phyloP scores from a whole-genome alignment of 2,888 invertebrate species.

The Calliopum simillimum region DNA sequence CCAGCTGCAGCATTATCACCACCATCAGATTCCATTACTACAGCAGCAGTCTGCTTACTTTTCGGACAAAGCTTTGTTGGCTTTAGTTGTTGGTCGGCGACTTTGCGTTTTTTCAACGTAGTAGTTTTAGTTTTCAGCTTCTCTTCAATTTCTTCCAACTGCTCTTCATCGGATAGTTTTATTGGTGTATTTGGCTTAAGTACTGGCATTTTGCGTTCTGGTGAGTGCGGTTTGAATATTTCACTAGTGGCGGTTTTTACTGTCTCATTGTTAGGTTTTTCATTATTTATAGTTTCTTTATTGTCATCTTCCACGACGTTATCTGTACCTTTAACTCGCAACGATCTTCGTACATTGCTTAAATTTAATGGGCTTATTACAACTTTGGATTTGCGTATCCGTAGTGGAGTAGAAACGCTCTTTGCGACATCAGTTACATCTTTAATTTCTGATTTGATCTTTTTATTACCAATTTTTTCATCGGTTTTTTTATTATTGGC shows the following conservation, averaged over 20 bases:
- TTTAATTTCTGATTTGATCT: not conserved
- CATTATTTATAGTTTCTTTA: not conserved
- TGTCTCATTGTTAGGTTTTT: not conserved
- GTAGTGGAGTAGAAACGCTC: too few relatives aligned
- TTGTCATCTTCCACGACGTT: not conserved
- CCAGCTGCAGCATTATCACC: conserved; percentile 25
- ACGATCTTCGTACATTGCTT: conserved; percentile 36
- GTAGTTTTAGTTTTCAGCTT: conserved; percentile 36
- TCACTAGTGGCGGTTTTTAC: conserved; percentile 4
- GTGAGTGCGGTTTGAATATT: conserved; percentile 9
- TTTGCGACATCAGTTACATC: not conserved
- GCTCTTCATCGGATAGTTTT: conserved; percentile 45
- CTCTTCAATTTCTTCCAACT: conserved; percentile 29
- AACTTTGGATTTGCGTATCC: conserved; percentile 44
- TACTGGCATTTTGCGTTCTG: conserved; percentile 50
- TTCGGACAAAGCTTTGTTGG: conserved; percentile 33
- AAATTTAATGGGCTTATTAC: conserved; percentile 43
- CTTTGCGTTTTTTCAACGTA: not conserved
- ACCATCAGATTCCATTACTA: conserved; percentile 18
- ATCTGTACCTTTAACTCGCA: not conserved
- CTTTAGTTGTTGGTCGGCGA: not conserved
- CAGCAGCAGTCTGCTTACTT: conserved; percentile 22
- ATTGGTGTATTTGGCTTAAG: conserved; percentile 52
- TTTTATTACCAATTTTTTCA: too few relatives aligned
- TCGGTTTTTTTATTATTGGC: not conserved